Conservation (phyloP, 1,140 invertebrate species). For the Tetramorium alpestre region DNA sequence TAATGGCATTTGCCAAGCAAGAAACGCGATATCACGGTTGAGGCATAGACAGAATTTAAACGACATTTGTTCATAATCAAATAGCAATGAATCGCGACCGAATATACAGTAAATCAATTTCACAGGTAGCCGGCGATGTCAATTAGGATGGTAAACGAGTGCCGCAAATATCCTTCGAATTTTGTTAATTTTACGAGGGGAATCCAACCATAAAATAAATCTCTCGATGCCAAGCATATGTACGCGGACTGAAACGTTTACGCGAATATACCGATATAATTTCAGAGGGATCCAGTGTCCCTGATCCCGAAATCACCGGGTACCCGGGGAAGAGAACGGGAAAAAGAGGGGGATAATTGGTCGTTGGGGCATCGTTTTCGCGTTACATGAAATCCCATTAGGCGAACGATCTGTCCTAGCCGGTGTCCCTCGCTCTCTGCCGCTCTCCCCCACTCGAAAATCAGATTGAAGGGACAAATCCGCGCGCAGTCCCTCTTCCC, state of each 20-base stretch:
- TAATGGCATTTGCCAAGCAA: not conserved
- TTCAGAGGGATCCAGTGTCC: constrained; percentile 28
- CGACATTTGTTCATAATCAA: not conserved
- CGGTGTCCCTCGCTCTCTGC: not conserved
- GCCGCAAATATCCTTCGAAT: constrained; percentile 64
- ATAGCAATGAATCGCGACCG: not conserved
- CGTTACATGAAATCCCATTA: constrained; percentile 58
- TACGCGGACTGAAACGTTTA: constrained; percentile 26
- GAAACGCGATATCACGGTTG: not conserved
- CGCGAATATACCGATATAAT: constrained; percentile 56
- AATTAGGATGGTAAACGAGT: constrained; percentile 54
- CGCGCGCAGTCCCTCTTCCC: not conserved
- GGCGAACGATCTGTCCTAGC: constrained; percentile 47
- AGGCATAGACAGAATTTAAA: not conserved
- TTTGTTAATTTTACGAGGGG: constrained; percentile 71
- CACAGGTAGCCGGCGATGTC: constrained; percentile 64
- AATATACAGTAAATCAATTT: constrained; percentile 69
- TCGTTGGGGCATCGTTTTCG: constrained; percentile 54
- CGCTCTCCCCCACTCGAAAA: constrained; percentile 9
- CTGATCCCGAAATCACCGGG: not conserved
- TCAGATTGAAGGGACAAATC: constrained; percentile 21
- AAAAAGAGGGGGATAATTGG: constrained; percentile 44
- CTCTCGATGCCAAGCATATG: not conserved
- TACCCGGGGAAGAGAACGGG: not conserved
- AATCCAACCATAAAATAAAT: constrained; percentile 68